A percentile compares a stretch with the other conserved stretches of the same genome.
phyloP scores from a whole-genome alignment of 2,888 invertebrate genomes.

The Plemyria rubiginata region DNA sequence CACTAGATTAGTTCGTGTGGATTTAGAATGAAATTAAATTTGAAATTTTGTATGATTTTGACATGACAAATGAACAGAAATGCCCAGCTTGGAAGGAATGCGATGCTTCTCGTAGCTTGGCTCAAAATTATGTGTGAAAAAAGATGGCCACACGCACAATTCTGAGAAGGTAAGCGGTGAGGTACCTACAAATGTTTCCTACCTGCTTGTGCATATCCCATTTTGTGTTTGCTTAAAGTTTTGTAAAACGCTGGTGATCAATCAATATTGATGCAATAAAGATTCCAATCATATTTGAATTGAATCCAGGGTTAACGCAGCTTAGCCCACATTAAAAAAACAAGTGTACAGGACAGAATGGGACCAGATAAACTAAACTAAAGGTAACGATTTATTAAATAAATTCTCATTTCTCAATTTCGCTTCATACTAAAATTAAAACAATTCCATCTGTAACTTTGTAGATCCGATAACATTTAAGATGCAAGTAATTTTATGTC shows the following conservation, averaged over 20 bases:
- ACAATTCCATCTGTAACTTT: background rate
- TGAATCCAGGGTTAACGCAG: no score
- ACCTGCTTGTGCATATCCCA: conserved; percentile 15
- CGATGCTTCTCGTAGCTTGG: background rate
- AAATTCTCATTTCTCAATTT: no score
- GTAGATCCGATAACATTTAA: background rate
- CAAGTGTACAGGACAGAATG: no score
- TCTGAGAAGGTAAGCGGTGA: conserved; percentile 20
- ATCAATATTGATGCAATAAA: no score
- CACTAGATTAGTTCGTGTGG: no score
- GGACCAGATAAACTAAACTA: no score
- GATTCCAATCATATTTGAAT: no score
- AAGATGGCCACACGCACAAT: conserved; percentile 4
- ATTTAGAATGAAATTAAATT: no score
- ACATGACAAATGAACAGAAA: background rate
- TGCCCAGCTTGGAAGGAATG: background rate
- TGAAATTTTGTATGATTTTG: no score
- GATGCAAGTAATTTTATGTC: no score
- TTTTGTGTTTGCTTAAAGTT: background rate
- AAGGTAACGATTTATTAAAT: no score
- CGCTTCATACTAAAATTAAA: background rate
- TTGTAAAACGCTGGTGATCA: background rate
- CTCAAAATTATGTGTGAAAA: conserved; percentile 8
- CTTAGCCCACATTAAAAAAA: no score
- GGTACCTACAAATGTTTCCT: conserved; percentile 12